phyloP scores from a whole-genome alignment of 2,797 vertebrate genomes.

The Enteromius viviparus region DNA sequence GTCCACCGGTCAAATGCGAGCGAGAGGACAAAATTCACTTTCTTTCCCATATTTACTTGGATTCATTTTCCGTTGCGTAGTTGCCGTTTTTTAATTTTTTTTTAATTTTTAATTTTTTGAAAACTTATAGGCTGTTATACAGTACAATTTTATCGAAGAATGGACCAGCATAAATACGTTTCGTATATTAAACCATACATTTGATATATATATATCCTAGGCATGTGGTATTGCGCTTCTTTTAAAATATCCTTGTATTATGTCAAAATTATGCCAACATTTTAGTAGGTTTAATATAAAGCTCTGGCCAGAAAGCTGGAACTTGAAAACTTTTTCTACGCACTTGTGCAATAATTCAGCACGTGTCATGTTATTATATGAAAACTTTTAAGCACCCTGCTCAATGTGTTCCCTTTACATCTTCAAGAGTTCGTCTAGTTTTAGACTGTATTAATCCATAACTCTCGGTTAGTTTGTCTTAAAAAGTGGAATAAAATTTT shows the following conservation, averaged over 20 bases:
- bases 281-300: not conserved
- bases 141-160: not conserved
- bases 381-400: not conserved
- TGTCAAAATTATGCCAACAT: not conserved
- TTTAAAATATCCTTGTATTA: not conserved
- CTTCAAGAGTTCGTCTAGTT: not conserved
- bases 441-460: not conserved
- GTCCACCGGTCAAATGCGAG: not conserved
- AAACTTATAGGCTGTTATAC: not conserved
- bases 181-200: not conserved
- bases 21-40: not conserved
- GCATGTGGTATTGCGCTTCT: not conserved
- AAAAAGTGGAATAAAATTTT: slow-evolving; percentile 37
- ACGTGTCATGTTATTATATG: not conserved
- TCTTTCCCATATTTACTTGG: not conserved
- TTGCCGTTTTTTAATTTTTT: not conserved
- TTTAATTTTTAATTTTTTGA: not conserved
- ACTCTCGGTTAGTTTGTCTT: not conserved
- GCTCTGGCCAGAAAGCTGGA: not conserved
- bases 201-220: not conserved
- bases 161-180: not conserved
- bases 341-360: slow-evolving; percentile 6
- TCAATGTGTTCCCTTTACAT: not conserved
- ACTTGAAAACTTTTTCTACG: not conserved
- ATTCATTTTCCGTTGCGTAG: not conserved